Conservation (phyloP, 2,797 vertebrate species). For the Enteromius thamalakanensis region DNA sequence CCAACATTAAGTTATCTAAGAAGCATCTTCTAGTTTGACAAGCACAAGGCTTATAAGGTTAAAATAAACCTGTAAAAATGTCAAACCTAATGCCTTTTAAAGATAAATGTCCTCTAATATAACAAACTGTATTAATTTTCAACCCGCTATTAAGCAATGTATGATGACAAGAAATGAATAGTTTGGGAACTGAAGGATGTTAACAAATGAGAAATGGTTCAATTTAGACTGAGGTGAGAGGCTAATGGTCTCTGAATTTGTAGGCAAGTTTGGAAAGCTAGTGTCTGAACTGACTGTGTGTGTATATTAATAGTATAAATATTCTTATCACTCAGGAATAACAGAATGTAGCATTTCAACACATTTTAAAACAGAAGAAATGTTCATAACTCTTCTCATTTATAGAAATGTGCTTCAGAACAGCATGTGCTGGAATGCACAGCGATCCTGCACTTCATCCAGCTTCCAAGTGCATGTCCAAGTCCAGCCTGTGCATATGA, state of each 20-base stretch:
- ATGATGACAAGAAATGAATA: not conserved
- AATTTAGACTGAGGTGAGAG: conserved; percentile 41
- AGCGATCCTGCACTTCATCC: conserved; percentile 14
- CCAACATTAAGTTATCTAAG: not conserved
- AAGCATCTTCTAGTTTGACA: not conserved
- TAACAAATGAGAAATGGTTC: conserved; percentile 10
- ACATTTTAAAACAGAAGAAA: not conserved
- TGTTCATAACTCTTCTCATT: not conserved
- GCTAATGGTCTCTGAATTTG: conserved; percentile 33
- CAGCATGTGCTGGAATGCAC: conserved; percentile 4
- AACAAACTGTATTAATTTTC: not conserved
- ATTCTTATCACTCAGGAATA: conserved; percentile 20
- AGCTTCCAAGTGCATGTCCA: conserved; percentile 26
- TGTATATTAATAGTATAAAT: conserved; percentile 17
- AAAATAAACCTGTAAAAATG: not conserved
- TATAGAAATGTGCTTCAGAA: not conserved
- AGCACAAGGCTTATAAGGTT: not conserved
- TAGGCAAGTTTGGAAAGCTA: conserved; percentile 40
- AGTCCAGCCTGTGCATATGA: conserved; percentile 48
- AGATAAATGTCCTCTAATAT: not conserved
- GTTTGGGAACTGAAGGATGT: not conserved
- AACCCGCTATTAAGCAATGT: not conserved
- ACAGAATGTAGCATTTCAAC: conserved; percentile 2
- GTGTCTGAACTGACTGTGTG: conserved; percentile 13
- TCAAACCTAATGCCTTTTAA: not conserved